phyloP scores from a whole-genome alignment of 2,888 invertebrate species.

The Drosophila bunnanda region DNA sequence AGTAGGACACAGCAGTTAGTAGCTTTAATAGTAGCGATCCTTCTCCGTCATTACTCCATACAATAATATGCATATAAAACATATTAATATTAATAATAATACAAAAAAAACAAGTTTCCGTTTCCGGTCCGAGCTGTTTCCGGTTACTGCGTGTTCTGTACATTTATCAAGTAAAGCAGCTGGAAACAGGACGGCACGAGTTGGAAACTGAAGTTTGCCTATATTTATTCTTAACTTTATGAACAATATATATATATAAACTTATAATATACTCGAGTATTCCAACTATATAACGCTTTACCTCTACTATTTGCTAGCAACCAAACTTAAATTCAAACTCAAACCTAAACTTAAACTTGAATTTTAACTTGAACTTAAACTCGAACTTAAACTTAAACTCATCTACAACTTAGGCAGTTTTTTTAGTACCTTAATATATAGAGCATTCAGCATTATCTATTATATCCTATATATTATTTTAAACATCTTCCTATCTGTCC shows the following conservation, averaged over 20 bases:
- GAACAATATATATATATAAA: slow-evolving; percentile 23
- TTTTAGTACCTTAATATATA: slow-evolving; percentile 17
- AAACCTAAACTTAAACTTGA: slow-evolving; percentile 19
- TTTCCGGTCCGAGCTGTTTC: slow-evolving; percentile 13
- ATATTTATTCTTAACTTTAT: slow-evolving; percentile 30
- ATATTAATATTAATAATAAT: slow-evolving; percentile 12
- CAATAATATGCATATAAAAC: slow-evolving; percentile 31
- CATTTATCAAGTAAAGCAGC: background rate
- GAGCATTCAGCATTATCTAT: slow-evolving; percentile 39
- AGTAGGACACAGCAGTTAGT: slow-evolving; percentile 39
- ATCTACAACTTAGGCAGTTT: slow-evolving; percentile 17
- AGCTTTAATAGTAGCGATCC: slow-evolving; percentile 15
- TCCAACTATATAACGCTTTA: slow-evolving; percentile 48
- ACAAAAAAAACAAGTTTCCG: slow-evolving; percentile 6
- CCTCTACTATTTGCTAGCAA: slow-evolving; percentile 46
- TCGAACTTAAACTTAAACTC: slow-evolving; percentile 15
- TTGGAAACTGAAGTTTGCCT: slow-evolving; percentile 6
- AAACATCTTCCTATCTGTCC: slow-evolving; percentile 46
- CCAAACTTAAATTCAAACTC: slow-evolving; percentile 29
- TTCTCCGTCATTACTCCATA: slow-evolving; percentile 37
- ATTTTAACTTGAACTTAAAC: slow-evolving; percentile 20
- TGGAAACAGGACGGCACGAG: slow-evolving; percentile 16
- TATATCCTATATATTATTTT: slow-evolving; percentile 45
- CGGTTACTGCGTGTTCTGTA: slow-evolving; percentile 4
- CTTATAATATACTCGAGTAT: slow-evolving; percentile 32